Base-by-base conservation (phyloP, 2,113 vertebrate species). In the Platichthys stellatus region DNA sequence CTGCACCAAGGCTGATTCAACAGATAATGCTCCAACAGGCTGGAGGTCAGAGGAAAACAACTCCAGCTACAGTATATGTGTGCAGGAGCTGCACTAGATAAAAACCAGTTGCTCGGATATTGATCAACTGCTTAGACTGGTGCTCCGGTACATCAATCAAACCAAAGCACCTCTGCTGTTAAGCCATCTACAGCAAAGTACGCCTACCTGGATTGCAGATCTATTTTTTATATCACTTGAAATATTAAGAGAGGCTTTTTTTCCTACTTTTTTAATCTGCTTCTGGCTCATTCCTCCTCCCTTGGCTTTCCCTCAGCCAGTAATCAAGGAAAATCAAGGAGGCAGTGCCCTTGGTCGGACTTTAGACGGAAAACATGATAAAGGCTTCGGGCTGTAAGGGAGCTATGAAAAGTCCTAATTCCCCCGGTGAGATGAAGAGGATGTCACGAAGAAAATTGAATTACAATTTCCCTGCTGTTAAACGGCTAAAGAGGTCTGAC, bases 351-450 rank as follows among this genome's bases (percentile, higher is more conserved):
- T 91, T 91, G 78, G 74, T 79, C 65, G 53, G 70, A 73, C 62
- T 76, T 72, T 24, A 76, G 66, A 85, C 43, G 82, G 81, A 76
- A 11, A 69, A 82, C 60, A 85, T n/a, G 67, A 83, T 85, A 88
- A 84, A 81, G 77, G 72, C 74, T 88, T 70, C 8, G 35, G 66
- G 79, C 69, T 88, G 63, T 63, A 80, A 83, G 40, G 82, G 45
- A 68, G 73, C 73, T 64, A 58, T 86, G 78, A 84, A 78, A 59
- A 86, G 47, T 3, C 13, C 13, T 58, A 70, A 90, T 84, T 89
- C 76, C 74, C 83, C 81, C 56, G 78, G 74, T 89, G 85, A 89
- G 83, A 81, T 72, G 70, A 68, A 84, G 79, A 80, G 75, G 76
- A 80, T 71, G 71, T 83, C 84, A 88, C 79, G 72, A 73, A 73